phyloP scores from a whole-genome alignment of 92 coral and sea anemone genomes.

The Siderastrea siderea region DNA sequence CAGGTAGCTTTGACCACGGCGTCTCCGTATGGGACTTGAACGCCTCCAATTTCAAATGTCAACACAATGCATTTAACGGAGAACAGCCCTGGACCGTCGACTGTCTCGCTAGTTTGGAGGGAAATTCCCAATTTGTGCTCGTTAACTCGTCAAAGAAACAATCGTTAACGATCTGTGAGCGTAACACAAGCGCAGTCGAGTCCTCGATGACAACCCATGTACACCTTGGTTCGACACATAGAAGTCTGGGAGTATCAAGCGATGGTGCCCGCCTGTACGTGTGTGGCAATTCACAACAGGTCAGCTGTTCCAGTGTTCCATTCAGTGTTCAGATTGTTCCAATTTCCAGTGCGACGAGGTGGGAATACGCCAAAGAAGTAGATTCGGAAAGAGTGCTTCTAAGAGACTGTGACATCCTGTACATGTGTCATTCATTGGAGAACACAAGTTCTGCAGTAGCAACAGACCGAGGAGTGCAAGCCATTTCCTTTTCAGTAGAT shows the following conservation, averaged over 20 bases:
- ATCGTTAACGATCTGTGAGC: constrained; percentile 33
- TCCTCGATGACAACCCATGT: neutral
- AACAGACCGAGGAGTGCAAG: constrained; percentile 35
- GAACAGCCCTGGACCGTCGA: constrained; percentile 39
- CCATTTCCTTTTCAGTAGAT: constrained; percentile 53
- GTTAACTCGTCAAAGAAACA: constrained; percentile 42
- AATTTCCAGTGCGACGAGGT: constrained; percentile 31
- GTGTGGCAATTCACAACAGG: constrained; percentile 34
- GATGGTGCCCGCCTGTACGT: constrained; percentile 50
- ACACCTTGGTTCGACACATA: constrained; percentile 29
- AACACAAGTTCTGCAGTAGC: constrained; percentile 2
- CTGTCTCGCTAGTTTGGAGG: constrained; percentile 39
- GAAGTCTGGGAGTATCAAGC: constrained; percentile 60
- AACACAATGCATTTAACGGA: constrained; percentile 17
- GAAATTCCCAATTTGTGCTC: constrained; percentile 39
- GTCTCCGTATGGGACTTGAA: constrained; percentile 59
- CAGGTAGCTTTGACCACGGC: constrained; percentile 68
- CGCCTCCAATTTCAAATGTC: neutral
- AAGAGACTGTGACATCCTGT: constrained; percentile 27
- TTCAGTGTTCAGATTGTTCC: constrained; percentile 48
- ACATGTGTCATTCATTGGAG: constrained; percentile 49
- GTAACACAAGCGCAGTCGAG: neutral
- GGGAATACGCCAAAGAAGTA: constrained; percentile 48
- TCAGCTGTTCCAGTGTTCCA: constrained; percentile 24
- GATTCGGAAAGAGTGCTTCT: constrained; percentile 52